Conservation (phyloP, 2,113 vertebrate species). For the Archocentrus centrarchus region DNA sequence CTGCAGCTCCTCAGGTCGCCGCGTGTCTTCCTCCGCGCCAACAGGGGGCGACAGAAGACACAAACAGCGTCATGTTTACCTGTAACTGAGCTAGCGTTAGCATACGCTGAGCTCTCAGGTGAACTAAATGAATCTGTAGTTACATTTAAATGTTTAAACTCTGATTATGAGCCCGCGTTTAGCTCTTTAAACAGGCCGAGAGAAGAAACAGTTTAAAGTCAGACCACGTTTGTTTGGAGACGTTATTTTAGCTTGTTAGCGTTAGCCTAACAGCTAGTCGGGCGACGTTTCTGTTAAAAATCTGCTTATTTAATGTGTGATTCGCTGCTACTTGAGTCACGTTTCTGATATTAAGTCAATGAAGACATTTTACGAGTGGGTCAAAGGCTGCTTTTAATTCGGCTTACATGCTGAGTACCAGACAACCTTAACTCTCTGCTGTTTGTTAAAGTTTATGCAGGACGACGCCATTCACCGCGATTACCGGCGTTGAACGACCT, state of each 20-base stretch:
- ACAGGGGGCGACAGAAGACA: slow-evolving; percentile 36
- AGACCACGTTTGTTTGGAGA: not conserved
- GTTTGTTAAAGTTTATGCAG: too few species aligned
- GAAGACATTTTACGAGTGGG: fast-evolving
- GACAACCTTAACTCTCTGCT: not conserved
- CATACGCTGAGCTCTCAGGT: not conserved
- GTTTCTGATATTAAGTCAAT: fast-evolving
- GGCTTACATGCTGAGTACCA: not conserved
- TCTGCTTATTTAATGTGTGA: not conserved
- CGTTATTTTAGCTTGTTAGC: not conserved
- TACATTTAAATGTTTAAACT: fast-evolving
- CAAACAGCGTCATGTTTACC: not conserved
- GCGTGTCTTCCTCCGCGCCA: slow-evolving; percentile 8
- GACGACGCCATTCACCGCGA: too few species aligned
- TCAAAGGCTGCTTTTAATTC: fast-evolving
- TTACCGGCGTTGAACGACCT: too few species aligned
- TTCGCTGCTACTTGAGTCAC: fast-evolving
- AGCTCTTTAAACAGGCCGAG: not conserved
- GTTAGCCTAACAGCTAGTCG: not conserved
- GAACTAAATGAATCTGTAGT: not conserved
- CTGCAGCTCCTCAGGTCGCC: not conserved
- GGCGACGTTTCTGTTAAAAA: not conserved
- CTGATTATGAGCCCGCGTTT: not conserved
- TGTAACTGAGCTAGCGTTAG: slow-evolving; percentile 1
- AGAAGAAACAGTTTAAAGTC: not conserved